Evolutionary conservation across 2,888 invertebrate species (phyloP), one percentile per base, ranked within the genome.

Genomic region (Pheosia tremula): DNA sequence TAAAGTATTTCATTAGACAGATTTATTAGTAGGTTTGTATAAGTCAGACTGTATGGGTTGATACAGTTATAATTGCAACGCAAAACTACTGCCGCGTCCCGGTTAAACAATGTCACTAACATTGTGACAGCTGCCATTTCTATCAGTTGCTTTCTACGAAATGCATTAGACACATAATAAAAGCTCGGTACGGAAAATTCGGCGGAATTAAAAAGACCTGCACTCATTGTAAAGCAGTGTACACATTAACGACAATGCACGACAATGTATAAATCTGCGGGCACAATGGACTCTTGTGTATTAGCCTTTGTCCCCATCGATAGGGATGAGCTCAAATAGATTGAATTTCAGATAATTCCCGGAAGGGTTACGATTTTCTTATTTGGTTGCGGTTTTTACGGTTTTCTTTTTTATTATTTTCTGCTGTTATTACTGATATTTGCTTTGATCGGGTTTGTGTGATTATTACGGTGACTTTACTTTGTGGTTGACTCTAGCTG

Each of bases 311-410:
- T 88, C 82, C 80, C 81, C 85, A 84, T 87, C 88, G 90, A 90
- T 88, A 86, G 88, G 87, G 87, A 87, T 84, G 86, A 83, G 84
- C 88, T 87, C 87, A 88, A 90, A 90, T 89, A 91, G 90, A 90
- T 91, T 89, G 90, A 89, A 90, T 89, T 87, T 86, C 85, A 88
- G 91, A 91, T 92, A 91, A 90, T 89, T 85, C 87, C 82, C 71
- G 68, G 81, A 83, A 84, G 83, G 84, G 86, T 82, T 82, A 76
- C 72, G 73, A 79, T 86, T 84, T 89, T 90, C 89, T 88, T 89
- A 86, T 89, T 90, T 83, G 67, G 71, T 68, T 75, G 72, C 73
- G 64, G 78, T 79, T 74, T 73, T 67, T 76, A 71, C 75, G 79
- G 78, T 78, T 80, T 75, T n/a, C n/a, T 67, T 58, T 57, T 74